Evolutionary conservation across 2,797 vertebrate species (phyloP).

Genomic region (Liparis tanakae): DNA sequence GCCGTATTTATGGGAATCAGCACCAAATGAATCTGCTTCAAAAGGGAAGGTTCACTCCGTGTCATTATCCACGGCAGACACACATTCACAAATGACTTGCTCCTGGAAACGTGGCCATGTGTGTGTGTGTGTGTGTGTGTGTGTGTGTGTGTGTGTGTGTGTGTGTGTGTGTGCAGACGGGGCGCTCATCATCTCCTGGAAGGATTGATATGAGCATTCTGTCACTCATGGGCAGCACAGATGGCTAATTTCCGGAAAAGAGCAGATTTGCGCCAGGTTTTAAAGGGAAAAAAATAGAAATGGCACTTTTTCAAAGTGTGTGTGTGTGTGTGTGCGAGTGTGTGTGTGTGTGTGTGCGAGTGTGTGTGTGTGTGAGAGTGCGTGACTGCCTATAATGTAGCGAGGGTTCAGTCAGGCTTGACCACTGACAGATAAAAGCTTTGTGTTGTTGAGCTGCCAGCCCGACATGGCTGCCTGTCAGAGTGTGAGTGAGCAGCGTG

Average conservation of each 20-base stretch:
- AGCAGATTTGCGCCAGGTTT: conserved; percentile 85
- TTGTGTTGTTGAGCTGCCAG: conserved; percentile 84
- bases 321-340: conserved; percentile 47
- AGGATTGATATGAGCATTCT: conserved; percentile 86
- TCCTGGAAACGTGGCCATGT: conserved; percentile 67
- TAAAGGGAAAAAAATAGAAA: conserved; percentile 81
- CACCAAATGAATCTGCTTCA: conserved; percentile 66
- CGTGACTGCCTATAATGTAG: conserved; percentile 78
- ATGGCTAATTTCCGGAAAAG: conserved; percentile 86
- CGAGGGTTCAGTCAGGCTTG: conserved; percentile 82
- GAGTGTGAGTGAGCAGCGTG: conserved; percentile 80
- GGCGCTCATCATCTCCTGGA: conserved; percentile 84
- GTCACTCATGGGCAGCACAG: conserved; percentile 85
- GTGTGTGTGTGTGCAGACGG: conserved; percentile 77
- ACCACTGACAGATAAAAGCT: conserved; percentile 86
- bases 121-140: conserved; percentile 35
- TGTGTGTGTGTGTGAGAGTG: conserved; percentile 26
- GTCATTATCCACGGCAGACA: conserved; percentile 72
- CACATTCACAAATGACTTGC: conserved; percentile 73
- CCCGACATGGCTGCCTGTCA: conserved; percentile 83
- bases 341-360: conserved; percentile 24
- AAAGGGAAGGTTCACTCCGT: conserved; percentile 72
- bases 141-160: conserved; percentile 5
- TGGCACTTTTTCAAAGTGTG: conserved; percentile 79
- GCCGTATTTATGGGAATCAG: conserved; percentile 53